These are phyloP conservation scores for Amyelois transitella DNA, from an alignment of 1,140 invertebrate species.

Conservation along the genomic window DNA sequence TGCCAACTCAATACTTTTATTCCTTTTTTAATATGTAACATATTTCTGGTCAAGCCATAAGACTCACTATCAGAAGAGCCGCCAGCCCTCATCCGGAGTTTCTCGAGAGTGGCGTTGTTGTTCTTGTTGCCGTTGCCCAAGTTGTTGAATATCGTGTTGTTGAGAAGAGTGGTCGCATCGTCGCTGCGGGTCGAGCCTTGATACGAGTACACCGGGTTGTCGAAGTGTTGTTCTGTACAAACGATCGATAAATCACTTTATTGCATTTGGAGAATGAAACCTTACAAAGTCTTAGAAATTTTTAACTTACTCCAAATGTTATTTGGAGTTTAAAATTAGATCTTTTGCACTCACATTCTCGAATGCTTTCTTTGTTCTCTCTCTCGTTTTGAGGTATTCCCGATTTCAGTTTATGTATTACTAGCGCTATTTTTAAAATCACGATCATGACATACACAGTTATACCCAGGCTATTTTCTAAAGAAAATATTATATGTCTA, in stretches of 20 bases:
- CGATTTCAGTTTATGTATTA: too few species aligned
- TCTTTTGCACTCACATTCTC: too few species aligned
- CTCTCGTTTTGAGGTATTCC: too few species aligned
- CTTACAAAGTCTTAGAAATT: too few species aligned
- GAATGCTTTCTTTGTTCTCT: too few species aligned
- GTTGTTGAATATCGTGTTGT: slow-evolving; percentile 81
- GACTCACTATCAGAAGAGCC: slow-evolving; percentile 69
- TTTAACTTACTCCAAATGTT: too few species aligned
- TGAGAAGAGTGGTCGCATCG: slow-evolving; percentile 76
- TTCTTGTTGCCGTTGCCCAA: slow-evolving; percentile 73
- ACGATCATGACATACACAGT: too few species aligned
- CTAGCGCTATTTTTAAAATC: too few species aligned
- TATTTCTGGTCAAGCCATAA: neutral
- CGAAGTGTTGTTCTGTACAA: slow-evolving; percentile 88
- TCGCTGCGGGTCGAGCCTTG: slow-evolving; percentile 76
- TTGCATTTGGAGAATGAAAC: neutral
- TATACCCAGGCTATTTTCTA: neutral
- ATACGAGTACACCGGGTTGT: slow-evolving; percentile 93
- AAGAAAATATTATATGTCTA: neutral
- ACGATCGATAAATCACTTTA: slow-evolving; percentile 8
- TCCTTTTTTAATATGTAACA: too few species aligned
- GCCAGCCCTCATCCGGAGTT: slow-evolving; percentile 72
- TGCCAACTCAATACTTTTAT: too few species aligned
- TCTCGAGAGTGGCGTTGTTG: slow-evolving; percentile 76
- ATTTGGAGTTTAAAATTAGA: too few species aligned